phyloP scores from a whole-genome alignment of 2,888 invertebrate genomes.

The Quadriops clusia region DNA sequence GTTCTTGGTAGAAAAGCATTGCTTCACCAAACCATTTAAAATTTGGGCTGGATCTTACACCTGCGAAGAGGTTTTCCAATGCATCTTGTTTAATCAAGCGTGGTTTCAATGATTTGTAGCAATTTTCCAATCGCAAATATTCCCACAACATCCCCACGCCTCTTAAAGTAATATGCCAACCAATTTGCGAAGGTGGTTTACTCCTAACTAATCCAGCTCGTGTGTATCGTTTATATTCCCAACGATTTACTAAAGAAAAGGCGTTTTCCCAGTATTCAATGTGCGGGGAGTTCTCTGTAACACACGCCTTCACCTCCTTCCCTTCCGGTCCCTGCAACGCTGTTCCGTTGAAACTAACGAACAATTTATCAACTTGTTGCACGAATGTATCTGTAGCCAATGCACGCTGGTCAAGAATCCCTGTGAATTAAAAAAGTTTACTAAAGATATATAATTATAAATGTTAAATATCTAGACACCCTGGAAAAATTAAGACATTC shows the following conservation, averaged over 20 bases:
- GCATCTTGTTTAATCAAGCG: constrained; percentile 17
- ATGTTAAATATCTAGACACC: too few species aligned
- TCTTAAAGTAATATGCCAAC: constrained; percentile 13
- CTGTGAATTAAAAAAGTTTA: constrained; percentile 9
- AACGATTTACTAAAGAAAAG: constrained; percentile 12
- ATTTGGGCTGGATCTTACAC: constrained; percentile 15
- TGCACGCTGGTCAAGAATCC: constrained; percentile 9
- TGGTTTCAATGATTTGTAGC: constrained; percentile 5
- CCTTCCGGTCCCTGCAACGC: constrained; percentile 9
- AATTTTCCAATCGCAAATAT: too few species aligned
- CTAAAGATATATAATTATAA: too few species aligned
- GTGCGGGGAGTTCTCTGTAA: constrained; percentile 13
- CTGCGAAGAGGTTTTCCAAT: constrained; percentile 16
- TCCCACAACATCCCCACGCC: too few species aligned
- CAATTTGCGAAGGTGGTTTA: constrained; percentile 16
- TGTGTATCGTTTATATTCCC: constrained; percentile 7
- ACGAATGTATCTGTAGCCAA: constrained; percentile 17
- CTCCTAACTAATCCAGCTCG: constrained; percentile 7
- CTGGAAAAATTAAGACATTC: too few species aligned
- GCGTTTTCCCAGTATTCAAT: constrained; percentile 12
- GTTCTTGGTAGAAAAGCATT: constrained; percentile 8
- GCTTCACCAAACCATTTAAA: constrained; percentile 12
- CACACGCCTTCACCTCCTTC: constrained; percentile 11
- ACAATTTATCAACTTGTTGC: constrained; percentile 17
- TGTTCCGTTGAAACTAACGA: constrained; percentile 19